Conservation (phyloP, 2,888 invertebrate genomes). For the Hypolimnas misippus region DNA sequence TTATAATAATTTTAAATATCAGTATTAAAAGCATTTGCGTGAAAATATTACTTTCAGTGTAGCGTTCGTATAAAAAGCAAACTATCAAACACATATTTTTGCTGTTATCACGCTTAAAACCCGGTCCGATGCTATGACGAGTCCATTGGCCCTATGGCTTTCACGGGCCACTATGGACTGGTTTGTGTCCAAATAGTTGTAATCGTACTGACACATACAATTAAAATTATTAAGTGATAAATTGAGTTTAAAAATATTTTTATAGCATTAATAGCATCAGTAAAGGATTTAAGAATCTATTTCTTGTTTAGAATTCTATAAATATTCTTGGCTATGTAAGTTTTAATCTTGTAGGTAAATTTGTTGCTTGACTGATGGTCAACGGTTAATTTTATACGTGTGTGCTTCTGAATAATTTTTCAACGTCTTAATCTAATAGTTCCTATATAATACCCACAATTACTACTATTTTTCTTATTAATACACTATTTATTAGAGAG, state of each 20-base stretch:
- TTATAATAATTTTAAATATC: too few relatives aligned
- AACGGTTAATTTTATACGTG: too few relatives aligned
- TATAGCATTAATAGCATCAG: too few relatives aligned
- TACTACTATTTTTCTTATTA: neutral
- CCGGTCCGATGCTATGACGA: slow-evolving; percentile 14
- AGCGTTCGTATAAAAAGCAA: too few relatives aligned
- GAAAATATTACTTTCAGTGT: too few relatives aligned
- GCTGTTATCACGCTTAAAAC: slow-evolving; percentile 7
- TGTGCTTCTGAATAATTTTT: too few relatives aligned
- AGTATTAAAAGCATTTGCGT: too few relatives aligned
- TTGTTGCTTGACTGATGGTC: neutral
- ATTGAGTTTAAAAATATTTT: neutral
- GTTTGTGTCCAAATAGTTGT: slow-evolving; percentile 28
- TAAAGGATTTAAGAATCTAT: neutral
- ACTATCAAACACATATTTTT: neutral
- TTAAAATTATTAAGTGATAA: too few relatives aligned
- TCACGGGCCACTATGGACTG: slow-evolving; percentile 19
- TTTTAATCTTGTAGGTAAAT: neutral
- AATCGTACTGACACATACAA: slow-evolving; percentile 11
- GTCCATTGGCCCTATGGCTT: slow-evolving; percentile 31
- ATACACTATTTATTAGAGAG: neutral
- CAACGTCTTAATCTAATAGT: too few relatives aligned
- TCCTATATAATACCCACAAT: neutral
- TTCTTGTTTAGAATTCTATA: neutral
- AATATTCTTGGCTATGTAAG: neutral